Evolutionary conservation across 2,888 invertebrate genomes (phyloP), one percentile per base, ranked within the genome.

Genomic region (Machimus atricapillus): DNA sequence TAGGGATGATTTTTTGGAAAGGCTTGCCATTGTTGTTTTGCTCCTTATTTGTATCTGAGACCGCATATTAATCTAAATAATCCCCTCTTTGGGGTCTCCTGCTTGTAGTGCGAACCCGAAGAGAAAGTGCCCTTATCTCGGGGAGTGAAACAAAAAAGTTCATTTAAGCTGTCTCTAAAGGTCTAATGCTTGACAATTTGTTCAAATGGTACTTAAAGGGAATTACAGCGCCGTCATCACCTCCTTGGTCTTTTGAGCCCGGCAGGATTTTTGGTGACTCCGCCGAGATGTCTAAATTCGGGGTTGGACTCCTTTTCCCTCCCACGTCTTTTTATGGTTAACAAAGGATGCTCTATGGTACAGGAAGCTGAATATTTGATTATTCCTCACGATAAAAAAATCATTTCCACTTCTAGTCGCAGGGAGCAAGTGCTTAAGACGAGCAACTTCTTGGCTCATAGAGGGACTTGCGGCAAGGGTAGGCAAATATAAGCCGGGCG

Each of bases 331-430:
- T 74, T 85, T 40, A 85, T 74, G 74, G 74, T 52, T 66, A 85
- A 85, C 85, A 85, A 74, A 85, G 85, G 85, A 85, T 85, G 85
- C 43, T 43, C 46, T 85, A 73, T 74, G 74, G 40, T 74, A 74
- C 74, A 85, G 85, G 85, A 85, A 85, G 85, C 74, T 43, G 85
- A 85, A 85, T 85, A 74, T 85, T 85, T 85, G 85, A 85, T 85
- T 85, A 85, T 73, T 85, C 46, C 85, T 85, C 74, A 46, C 74
- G 85, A 85, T 85, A 85, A 85, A 85, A 85, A 85, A 85, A 85
- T 85, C 74, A 85, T 85, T 74, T 85, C 85, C 74, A 74, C 74
- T 85, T 74, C 85, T 74, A 27, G 46, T 74, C 85, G n/a, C 37
- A 40, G 31, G 9, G 40, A 85, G 43, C 19, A 74, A 85, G 23